Percentiles rank a stretch among this genome's conserved stretches.
Conservation (phyloP, 2,797 vertebrate genomes). For the Microctenopoma lineatum region DNA sequence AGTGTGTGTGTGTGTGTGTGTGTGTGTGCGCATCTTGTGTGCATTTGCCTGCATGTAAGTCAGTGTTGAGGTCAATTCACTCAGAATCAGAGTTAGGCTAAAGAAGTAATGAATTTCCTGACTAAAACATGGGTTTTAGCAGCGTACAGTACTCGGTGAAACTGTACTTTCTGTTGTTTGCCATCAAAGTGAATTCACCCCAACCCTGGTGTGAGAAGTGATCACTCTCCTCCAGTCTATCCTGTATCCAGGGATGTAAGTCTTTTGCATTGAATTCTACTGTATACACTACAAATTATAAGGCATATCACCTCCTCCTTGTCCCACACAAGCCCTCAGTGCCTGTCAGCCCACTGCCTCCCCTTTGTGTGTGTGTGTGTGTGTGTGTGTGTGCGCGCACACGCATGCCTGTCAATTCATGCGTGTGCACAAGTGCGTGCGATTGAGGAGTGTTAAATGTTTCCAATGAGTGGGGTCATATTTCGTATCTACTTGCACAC, state of each 20-base stretch:
- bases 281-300: constrained; percentile 84
- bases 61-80: constrained; percentile 81
- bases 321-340: constrained; percentile 82
- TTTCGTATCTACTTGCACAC: constrained; percentile 95
- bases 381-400: constrained; percentile 48
- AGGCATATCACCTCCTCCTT: constrained; percentile 81
- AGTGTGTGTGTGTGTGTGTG: constrained; percentile 23
- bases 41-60: constrained; percentile 74
- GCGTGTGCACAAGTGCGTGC: constrained; percentile 66
- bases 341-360: constrained; percentile 96
- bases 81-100: constrained; percentile 59
- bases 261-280: constrained; percentile 81
- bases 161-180: constrained; percentile 41
- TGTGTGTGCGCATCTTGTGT: constrained; percentile 24
- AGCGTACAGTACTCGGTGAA: constrained; percentile 43
- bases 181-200: constrained; percentile 70
- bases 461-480: constrained; percentile 90
- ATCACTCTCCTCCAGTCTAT: constrained; percentile 76
- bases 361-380: constrained; percentile 75
- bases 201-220: constrained; percentile 73
- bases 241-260: constrained; percentile 79
- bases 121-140: constrained; percentile 52
- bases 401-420: constrained; percentile 66
- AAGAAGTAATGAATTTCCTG: constrained; percentile 48
- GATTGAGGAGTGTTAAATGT: constrained; percentile 87